Evolutionary conservation across 2,797 vertebrate genomes (phyloP).

Genomic region (Acipenser oxyrinchus): DNA sequence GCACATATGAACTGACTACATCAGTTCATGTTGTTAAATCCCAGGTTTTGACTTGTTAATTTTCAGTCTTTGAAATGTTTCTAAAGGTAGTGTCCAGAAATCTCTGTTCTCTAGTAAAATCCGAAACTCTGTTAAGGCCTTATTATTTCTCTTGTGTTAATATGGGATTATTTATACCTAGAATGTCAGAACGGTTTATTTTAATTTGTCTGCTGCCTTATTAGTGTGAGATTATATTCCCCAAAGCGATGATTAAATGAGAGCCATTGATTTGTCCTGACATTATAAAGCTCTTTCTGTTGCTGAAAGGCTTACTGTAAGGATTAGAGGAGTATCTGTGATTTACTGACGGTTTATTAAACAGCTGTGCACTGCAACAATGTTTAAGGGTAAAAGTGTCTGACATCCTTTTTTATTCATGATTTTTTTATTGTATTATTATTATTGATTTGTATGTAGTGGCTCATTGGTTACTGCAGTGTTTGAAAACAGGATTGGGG

Average conservation of each 20-base stretch:
- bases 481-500: too few relatives aligned
- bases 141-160: conserved; percentile 35
- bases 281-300: conserved; percentile 27
- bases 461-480: too few relatives aligned
- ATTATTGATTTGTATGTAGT: too few relatives aligned
- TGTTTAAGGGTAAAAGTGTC: background rate
- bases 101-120: background rate
- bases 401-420: background rate
- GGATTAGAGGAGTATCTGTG: conserved; percentile 2
- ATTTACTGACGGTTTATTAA: background rate
- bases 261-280: conserved; percentile 42
- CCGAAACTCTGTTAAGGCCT: background rate
- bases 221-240: conserved; percentile 47
- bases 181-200: conserved; percentile 33
- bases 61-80: background rate
- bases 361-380: background rate
- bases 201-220: conserved; percentile 42
- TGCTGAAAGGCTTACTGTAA: conserved; percentile 1
- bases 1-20: background rate
- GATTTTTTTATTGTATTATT: too few relatives aligned
- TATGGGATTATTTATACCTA: conserved; percentile 37
- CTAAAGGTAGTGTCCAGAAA: background rate
- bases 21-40: background rate
- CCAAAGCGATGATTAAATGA: conserved; percentile 50
- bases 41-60: background rate